Base-by-base conservation (phyloP, 1,140 invertebrate species). In the Coboldia fuscipes region DNA sequence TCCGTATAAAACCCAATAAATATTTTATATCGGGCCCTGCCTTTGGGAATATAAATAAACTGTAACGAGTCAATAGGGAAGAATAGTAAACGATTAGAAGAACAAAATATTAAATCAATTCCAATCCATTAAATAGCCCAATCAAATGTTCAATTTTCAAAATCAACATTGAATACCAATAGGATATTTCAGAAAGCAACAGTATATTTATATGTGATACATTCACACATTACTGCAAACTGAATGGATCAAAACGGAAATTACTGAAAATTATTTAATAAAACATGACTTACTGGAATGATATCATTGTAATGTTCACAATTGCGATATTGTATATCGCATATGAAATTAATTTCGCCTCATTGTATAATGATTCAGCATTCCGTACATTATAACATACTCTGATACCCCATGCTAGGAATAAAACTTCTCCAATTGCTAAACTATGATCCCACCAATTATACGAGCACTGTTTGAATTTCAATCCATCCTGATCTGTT, bases 371-470 rank as follows among this genome's bases (percentile, higher is more conserved):
- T 32, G 82, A 86, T 50, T 89, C 83, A 0, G 85, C 85, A 51
- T 90, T 85, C 24, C 85, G 61, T 1, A 90, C 84, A 38, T 82
- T 79, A 52, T 86, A 83, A 51, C 86, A 92, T 5, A 93, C 79
- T 34, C 76, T 68, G 8, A 90, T 80, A 16, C 86, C 86, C 77
- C 84, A 90, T 14, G 84, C 67, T 14, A 93, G 58, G 47, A 93
- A 88, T 2, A 86, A 50, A 23, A 86, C 76, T 59, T 92, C 84
- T 17, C 80, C 81, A 44, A 84, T 80, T 35, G 78, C 79, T 47
- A 86, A 58, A 53, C 76, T 81, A 55, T 86, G 81, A 64, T 86
- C 82, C 82, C 82, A 89, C 83, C 83, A 89, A 44, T 86, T 84
- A 51, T 82, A 88, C 17, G 72, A 70, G 55, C 84, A 89, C 46